phyloP scores from a whole-genome alignment of 1,140 invertebrate species.

The Muscidifurax raptorellus region DNA sequence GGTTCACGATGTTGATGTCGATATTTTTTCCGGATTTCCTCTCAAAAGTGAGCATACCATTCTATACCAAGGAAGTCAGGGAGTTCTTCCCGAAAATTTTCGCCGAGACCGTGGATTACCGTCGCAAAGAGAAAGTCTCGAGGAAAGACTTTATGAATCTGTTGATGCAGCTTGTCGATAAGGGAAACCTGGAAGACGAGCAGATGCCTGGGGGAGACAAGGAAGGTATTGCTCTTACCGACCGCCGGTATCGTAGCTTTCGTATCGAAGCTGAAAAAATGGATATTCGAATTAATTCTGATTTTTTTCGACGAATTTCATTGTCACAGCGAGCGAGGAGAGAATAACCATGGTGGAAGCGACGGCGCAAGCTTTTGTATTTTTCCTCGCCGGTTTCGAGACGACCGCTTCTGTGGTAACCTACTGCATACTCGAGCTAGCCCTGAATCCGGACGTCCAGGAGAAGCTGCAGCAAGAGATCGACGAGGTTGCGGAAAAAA shows the following conservation, averaged over 20 bases:
- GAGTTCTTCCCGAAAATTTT: slow-evolving; percentile 75
- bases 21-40: slow-evolving; percentile 50
- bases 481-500: slow-evolving; percentile 32
- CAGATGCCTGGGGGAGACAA: slow-evolving; percentile 53
- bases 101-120: slow-evolving; percentile 72
- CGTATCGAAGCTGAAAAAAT: too few species aligned
- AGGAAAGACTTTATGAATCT: slow-evolving; percentile 72
- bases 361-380: slow-evolving; percentile 60
- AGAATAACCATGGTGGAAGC: slow-evolving; percentile 55
- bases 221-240: slow-evolving; percentile 56
- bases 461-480: slow-evolving; percentile 67
- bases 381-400: slow-evolving; percentile 69
- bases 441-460: slow-evolving; percentile 63
- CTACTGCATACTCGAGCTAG: slow-evolving; percentile 68
- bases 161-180: slow-evolving; percentile 62
- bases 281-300: too few species aligned
- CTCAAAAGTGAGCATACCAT: slow-evolving; percentile 41
- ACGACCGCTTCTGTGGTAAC: slow-evolving; percentile 63
- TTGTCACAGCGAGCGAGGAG: neutral
- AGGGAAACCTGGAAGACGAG: slow-evolving; percentile 58
- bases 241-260: too few species aligned
- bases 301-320: too few species aligned
- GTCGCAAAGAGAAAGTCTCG: slow-evolving; percentile 69
- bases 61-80: slow-evolving; percentile 55
- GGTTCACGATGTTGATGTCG: slow-evolving; percentile 1